Conservation (phyloP, 2,113 vertebrate species). For the Ursus arctos region DNA sequence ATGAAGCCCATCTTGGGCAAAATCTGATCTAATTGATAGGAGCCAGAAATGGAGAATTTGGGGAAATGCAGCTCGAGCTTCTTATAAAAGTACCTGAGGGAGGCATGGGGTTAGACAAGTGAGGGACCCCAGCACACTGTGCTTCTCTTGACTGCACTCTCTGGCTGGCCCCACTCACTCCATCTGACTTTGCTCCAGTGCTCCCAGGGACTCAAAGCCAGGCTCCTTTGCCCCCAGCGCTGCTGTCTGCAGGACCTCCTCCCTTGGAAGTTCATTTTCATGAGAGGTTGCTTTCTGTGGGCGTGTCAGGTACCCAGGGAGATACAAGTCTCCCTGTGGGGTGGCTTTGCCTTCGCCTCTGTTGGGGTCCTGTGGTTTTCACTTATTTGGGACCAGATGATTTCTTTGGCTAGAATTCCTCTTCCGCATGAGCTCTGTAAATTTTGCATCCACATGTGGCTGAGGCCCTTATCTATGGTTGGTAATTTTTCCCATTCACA, state of each 20-base stretch:
- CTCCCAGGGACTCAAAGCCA: no score
- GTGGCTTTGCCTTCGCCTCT: not conserved
- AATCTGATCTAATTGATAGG: not conserved
- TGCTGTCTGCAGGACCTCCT: rapidly evolving
- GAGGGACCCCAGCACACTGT: rapidly evolving
- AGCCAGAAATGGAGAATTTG: conserved; percentile 53
- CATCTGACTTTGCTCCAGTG: not conserved
- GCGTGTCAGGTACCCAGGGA: not conserved
- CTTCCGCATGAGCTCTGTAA: no score
- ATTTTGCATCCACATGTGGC: not conserved
- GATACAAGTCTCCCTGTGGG: rapidly evolving
- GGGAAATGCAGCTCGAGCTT: not conserved
- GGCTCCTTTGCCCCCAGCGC: no score
- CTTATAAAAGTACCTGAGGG: not conserved
- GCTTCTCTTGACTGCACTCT: no score
- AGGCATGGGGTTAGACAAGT: not conserved
- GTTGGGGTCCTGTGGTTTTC: not conserved
- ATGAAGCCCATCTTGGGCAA: conserved; percentile 47
- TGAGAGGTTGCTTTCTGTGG: not conserved
- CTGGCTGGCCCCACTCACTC: rapidly evolving
- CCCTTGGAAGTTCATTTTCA: no score
- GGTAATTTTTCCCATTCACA: not conserved
- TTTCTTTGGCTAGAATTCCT: no score
- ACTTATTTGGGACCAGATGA: not conserved
- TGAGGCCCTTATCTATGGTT: not conserved